Conservation (phyloP, 2,888 invertebrate genomes). For the Aspidiotus rigidus region DNA sequence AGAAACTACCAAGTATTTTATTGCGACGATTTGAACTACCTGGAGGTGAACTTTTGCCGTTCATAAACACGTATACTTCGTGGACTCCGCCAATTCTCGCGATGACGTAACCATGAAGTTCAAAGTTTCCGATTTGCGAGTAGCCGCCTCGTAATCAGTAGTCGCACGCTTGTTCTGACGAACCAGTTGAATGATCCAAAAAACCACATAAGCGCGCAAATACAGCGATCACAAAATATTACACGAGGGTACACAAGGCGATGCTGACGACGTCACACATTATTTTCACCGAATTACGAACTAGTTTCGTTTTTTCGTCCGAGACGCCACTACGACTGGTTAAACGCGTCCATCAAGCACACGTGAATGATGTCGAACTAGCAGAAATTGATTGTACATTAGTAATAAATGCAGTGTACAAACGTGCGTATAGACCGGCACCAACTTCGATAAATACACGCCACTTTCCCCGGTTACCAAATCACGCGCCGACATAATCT, state of each 20-base stretch:
- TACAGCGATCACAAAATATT: neutral
- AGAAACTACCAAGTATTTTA: too few relatives aligned
- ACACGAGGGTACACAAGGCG: too few relatives aligned
- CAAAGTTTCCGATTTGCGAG: neutral
- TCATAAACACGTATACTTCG: constrained; percentile 2
- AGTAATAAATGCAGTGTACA: constrained; percentile 3
- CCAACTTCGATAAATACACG: neutral
- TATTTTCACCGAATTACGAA: neutral
- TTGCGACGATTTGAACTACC: neutral
- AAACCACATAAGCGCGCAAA: neutral
- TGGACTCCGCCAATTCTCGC: neutral
- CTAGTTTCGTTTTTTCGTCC: neutral
- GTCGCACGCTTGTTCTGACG: neutral
- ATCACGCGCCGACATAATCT: constrained; percentile 12
- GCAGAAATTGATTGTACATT: neutral
- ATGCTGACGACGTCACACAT: neutral
- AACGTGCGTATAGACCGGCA: constrained; percentile 5
- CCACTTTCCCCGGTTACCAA: constrained; percentile 28
- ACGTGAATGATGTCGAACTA: neutral
- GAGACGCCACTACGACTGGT: constrained; percentile 20
- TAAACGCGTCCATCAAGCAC: constrained; percentile 13
- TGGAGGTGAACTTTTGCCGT: constrained; percentile 3
- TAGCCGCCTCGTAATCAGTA: neutral
- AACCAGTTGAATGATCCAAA: neutral
- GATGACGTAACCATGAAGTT: neutral